Evolutionary conservation across 2,797 vertebrate genomes (phyloP).

Genomic region (Hylomyscus alleni): DNA sequence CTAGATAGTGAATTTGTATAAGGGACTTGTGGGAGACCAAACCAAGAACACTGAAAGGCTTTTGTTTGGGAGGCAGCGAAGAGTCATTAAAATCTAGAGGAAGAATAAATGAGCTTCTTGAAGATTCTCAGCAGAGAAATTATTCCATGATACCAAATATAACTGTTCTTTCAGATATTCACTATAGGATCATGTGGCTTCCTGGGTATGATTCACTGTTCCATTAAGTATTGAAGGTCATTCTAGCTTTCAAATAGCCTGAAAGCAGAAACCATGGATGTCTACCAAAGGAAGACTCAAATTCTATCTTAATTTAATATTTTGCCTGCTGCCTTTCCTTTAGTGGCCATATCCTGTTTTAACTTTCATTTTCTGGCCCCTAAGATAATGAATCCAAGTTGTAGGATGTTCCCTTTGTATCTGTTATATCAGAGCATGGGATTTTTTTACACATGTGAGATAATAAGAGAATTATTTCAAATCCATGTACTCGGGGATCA

Average conservation of each 20-base stretch:
- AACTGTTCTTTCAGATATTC: conserved; percentile 67
- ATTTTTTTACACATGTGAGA: neutral
- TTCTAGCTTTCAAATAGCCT: conserved; percentile 67
- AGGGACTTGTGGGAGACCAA: neutral
- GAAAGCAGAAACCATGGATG: conserved; percentile 72
- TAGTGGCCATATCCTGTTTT: conserved; percentile 51
- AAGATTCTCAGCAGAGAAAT: conserved; percentile 67
- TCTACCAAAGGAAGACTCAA: conserved; percentile 75
- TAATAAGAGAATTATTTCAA: conserved; percentile 2
- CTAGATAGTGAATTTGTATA: conserved; percentile 14
- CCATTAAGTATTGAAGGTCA: conserved; percentile 76
- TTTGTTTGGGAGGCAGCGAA: conserved; percentile 55
- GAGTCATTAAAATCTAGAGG: conserved; percentile 67
- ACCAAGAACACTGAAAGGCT: conserved; percentile 27
- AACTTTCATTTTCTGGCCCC: conserved; percentile 72
- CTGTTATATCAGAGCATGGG: neutral
- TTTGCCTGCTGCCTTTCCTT: conserved; percentile 65
- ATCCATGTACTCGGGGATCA: neutral
- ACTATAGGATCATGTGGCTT: conserved; percentile 59
- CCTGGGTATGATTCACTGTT: conserved; percentile 73
- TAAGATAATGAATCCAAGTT: conserved; percentile 53
- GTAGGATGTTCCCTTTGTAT: conserved; percentile 25
- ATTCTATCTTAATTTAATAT: conserved; percentile 79
- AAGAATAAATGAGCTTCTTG: conserved; percentile 54
- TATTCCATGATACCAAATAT: conserved; percentile 60